Conservation (phyloP, 2,888 invertebrate species). For the Dichetophora obliterata region DNA sequence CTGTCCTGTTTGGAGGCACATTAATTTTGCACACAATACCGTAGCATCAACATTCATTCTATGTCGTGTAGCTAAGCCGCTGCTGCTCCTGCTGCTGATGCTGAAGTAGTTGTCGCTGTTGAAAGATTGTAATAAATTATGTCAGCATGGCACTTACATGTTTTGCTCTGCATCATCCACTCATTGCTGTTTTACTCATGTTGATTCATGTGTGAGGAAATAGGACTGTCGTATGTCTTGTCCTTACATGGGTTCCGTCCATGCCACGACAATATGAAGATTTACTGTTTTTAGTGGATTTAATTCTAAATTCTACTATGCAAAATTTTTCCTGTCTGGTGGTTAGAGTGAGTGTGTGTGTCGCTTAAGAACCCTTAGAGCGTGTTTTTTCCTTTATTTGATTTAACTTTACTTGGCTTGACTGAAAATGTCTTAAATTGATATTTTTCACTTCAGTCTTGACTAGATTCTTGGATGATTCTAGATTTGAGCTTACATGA, state of each 20-base stretch:
- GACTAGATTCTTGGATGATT: no score
- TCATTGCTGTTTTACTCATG: slow-evolving; percentile 17
- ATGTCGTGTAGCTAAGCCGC: no score
- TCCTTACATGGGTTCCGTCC: slow-evolving; percentile 6
- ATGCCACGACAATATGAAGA: slow-evolving; percentile 18
- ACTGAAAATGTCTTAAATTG: no score
- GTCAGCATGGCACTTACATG: slow-evolving; percentile 27
- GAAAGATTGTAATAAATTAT: slow-evolving; percentile 25
- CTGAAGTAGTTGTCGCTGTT: slow-evolving; percentile 7
- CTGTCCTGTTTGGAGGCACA: slow-evolving; percentile 24
- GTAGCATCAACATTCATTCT: background rate
- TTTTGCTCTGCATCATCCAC: slow-evolving; percentile 16
- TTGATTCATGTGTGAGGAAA: background rate
- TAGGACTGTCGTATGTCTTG: slow-evolving; percentile 15
- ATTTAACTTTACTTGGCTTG: no score
- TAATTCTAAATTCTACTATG: slow-evolving; percentile 1
- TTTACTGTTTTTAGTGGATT: slow-evolving; percentile 24
- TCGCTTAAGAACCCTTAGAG: no score
- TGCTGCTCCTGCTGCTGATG: background rate
- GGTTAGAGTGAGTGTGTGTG: background rate
- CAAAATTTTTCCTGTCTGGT: slow-evolving; percentile 14
- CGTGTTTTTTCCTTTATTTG: no score
- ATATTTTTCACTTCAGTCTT: no score
- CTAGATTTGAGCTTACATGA: no score
- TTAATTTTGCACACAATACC: slow-evolving; percentile 12